Evolutionary conservation across 2,113 vertebrate species (phyloP), one percentile per base, ranked within the genome.

Genomic region (Zapus hudsonius): DNA sequence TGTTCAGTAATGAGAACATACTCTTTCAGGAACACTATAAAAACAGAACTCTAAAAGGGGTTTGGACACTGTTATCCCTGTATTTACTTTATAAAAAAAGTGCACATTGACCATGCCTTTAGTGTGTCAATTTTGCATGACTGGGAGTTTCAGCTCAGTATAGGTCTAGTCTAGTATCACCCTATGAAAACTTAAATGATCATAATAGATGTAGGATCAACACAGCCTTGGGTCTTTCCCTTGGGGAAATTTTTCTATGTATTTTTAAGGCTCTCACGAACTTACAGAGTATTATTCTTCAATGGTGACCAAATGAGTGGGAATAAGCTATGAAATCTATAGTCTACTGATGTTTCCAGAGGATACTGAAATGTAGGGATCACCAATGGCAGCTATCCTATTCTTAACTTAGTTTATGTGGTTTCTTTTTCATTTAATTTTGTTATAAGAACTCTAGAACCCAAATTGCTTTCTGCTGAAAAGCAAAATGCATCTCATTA

Each of bases 391-490:
- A 96, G 59, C 86, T 88, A 95, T 82, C 92, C 96, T 85, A 85
- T 95, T 97, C 96, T 96, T 96, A 97, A 97, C 96, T 96, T 70
- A 78, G 89, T 95, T 96, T 90, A 25, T 17, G 90, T 73, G 96
- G 73, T 96, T 98, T 97, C 86, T 92, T 63, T 82, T 92, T 91
- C 63, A 89, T 95, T 97, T 95, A 96, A 95, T 96, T 93, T 96
- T 95, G 94, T 97, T 96, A 96, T 86, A 95, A 89, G 94, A 97
- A 15, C 84, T 97, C 87, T 92, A 91, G 97, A 97, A 94, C 44
- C 52, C 91, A 98, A 98, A 98, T 96, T 97, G 95, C 96, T 97
- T 98, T 97, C 97, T 97, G 97, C 97, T 97, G 96, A 92, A 97
- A 94, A 96, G 82, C 67, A 96, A 95, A 97, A 85, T 96, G 86